Evolutionary conservation across 2,113 vertebrate species (phyloP).

Genomic region (Oenanthe oenanthe): DNA sequence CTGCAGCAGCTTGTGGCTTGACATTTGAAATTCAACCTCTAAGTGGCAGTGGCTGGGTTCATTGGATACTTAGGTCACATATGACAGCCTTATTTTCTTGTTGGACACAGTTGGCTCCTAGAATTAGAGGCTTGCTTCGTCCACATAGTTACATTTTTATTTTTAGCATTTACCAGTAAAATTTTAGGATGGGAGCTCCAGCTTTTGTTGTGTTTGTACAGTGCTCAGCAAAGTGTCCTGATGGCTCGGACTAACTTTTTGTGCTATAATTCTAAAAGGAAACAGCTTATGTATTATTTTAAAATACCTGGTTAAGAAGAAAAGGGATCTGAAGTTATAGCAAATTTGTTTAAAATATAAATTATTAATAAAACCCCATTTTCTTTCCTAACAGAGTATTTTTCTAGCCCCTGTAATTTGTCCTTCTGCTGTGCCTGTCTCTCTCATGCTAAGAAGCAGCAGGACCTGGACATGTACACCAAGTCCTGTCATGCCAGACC

Average conservation of each 20-base stretch:
- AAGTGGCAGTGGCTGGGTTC: background rate
- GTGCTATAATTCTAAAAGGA: background rate
- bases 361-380: background rate
- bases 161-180: background rate
- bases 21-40: slow-evolving; percentile 52
- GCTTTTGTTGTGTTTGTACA: background rate
- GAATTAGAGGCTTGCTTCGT: background rate
- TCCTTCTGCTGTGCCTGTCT: background rate
- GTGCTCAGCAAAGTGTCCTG: background rate
- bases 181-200: background rate
- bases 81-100: background rate
- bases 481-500: background rate
- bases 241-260: background rate
- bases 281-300: background rate
- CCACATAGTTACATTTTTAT: background rate
- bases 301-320: background rate
- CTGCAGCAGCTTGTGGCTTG: slow-evolving; percentile 12
- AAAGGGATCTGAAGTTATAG: background rate
- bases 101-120: background rate
- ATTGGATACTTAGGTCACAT: background rate
- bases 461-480: background rate
- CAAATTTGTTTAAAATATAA: background rate
- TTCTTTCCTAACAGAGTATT: background rate
- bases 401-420: background rate
- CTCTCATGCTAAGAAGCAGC: background rate